These are phyloP conservation scores for Limnephilus lunatus DNA, from an alignment of 2,888 invertebrate genomes.

Conservation along the genomic window DNA sequence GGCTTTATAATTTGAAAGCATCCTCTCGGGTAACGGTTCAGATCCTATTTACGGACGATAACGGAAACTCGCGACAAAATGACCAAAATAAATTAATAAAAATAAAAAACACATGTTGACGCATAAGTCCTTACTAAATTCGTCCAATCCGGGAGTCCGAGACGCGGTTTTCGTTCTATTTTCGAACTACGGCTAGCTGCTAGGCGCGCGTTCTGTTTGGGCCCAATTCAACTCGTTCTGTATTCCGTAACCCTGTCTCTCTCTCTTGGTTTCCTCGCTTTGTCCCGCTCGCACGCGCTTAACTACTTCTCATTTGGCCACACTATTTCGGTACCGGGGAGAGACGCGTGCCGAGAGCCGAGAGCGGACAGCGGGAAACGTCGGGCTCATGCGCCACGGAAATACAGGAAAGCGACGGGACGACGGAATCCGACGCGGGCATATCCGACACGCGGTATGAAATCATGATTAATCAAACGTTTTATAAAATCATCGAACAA, in stretches of 20 bases:
- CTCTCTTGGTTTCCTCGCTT: background rate
- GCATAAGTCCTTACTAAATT: slow-evolving; percentile 45
- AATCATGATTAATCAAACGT: background rate
- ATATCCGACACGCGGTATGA: background rate
- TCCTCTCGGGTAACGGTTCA: background rate
- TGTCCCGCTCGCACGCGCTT: slow-evolving; percentile 17
- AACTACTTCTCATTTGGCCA: background rate
- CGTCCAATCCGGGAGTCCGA: slow-evolving; percentile 53
- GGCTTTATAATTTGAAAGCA: background rate
- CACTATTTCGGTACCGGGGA: slow-evolving; percentile 51
- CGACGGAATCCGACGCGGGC: background rate
- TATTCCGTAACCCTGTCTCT: slow-evolving; percentile 3
- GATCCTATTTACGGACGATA: background rate
- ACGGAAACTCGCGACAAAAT: background rate
- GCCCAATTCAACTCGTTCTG: slow-evolving; percentile 25
- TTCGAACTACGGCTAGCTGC: slow-evolving; percentile 29
- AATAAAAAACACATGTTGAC: background rate
- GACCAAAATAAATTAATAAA: background rate
- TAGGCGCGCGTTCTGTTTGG: slow-evolving; percentile 40
- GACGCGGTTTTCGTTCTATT: slow-evolving; percentile 44
- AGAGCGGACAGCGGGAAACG: background rate
- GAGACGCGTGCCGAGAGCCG: background rate
- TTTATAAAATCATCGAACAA: background rate
- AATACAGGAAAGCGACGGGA: background rate
- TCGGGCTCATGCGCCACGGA: background rate